These are phyloP conservation scores for Abramis brama DNA, from an alignment of 2,113 vertebrate species.

Conservation along the genomic window DNA sequence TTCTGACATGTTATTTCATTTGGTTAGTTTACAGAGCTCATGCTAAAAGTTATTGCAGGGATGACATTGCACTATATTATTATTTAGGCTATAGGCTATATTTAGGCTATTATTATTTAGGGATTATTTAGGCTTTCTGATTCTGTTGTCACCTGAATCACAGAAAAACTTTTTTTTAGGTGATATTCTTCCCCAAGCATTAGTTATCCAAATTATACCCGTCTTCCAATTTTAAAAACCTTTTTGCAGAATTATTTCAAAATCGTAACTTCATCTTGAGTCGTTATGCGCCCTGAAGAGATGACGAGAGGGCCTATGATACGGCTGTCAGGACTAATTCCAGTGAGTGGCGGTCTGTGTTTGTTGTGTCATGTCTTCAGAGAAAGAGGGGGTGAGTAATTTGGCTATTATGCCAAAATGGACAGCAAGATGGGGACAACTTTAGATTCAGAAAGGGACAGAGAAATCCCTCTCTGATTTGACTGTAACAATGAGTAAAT, in stretches of 20 bases:
- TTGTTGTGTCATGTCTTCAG: neutral
- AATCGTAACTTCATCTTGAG: slow-evolving; percentile 43
- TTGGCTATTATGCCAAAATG: neutral
- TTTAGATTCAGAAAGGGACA: neutral
- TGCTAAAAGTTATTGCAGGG: neutral
- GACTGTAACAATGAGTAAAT: neutral
- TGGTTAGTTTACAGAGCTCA: neutral
- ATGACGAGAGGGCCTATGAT: slow-evolving; percentile 24
- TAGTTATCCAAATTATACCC: neutral
- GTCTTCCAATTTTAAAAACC: slow-evolving; percentile 51
- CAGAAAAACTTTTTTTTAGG: neutral
- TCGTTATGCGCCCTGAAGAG: slow-evolving; percentile 31
- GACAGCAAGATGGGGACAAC: neutral
- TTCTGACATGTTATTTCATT: neutral
- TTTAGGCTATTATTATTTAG: neutral
- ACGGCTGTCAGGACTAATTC: slow-evolving; percentile 51
- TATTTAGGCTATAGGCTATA: neutral
- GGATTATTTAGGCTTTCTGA: neutral
- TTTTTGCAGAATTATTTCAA: slow-evolving; percentile 56
- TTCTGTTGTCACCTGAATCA: neutral
- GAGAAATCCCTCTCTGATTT: neutral
- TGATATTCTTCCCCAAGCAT: neutral
- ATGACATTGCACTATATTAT: neutral
- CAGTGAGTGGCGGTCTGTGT: slow-evolving; percentile 47
- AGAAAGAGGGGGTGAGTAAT: neutral